phyloP scores from a whole-genome alignment of 2,888 invertebrate genomes.

The Papilio demoleus region DNA sequence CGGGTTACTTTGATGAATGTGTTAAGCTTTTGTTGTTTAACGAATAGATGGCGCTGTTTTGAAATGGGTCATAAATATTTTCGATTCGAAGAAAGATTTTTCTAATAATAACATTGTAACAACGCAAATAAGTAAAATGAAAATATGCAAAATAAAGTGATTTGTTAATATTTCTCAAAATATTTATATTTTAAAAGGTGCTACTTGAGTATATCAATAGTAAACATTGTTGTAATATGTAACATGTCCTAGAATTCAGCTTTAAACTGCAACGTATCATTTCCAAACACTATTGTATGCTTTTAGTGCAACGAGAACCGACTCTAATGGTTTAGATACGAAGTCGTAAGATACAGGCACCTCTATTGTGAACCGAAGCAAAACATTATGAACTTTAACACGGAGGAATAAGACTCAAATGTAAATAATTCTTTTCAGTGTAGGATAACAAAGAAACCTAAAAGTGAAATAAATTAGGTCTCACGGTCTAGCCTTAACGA shows the following conservation, averaged over 20 bases:
- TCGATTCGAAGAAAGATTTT: too few relatives aligned
- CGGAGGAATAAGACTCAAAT: background rate
- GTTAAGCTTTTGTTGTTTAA: too few relatives aligned
- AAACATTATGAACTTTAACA: slow-evolving; percentile 1
- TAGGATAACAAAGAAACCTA: slow-evolving; percentile 9
- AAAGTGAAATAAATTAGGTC: slow-evolving; percentile 9
- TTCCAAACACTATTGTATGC: slow-evolving; percentile 13
- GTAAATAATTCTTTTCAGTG: background rate
- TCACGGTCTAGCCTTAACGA: background rate
- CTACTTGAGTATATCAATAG: too few relatives aligned
- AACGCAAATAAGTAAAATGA: too few relatives aligned
- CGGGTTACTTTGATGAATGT: too few relatives aligned
- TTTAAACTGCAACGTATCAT: slow-evolving; percentile 12
- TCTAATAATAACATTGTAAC: too few relatives aligned
- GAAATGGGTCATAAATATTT: too few relatives aligned
- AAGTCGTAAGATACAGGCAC: slow-evolving; percentile 11
- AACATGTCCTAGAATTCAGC: background rate
- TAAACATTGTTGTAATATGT: background rate
- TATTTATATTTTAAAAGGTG: too few relatives aligned
- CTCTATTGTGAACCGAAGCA: background rate
- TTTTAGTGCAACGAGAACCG: slow-evolving; percentile 8
- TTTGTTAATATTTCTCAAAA: too few relatives aligned
- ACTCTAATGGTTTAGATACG: slow-evolving; percentile 9
- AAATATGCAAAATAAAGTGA: too few relatives aligned
- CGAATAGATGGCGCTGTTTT: too few relatives aligned